Conservation (phyloP, 2,113 vertebrate species). For the Lamprologus sp. region DNA sequence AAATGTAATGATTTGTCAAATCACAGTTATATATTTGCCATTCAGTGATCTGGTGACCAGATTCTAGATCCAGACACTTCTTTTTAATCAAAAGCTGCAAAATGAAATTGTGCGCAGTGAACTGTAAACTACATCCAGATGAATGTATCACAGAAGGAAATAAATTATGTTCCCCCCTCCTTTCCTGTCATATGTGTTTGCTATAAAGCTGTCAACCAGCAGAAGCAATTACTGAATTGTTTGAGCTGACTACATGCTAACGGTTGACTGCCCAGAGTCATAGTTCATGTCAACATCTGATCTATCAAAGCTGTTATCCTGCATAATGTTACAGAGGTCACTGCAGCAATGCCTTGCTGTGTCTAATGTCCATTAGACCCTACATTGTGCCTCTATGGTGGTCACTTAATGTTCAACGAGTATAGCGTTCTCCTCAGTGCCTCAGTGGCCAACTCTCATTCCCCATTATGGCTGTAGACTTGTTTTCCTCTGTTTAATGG, state of each 20-base stretch:
- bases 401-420: not conserved
- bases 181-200: constrained; percentile 26
- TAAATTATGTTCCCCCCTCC: constrained; percentile 5
- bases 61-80: not conserved
- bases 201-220: constrained; percentile 47
- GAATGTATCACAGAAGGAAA: constrained; percentile 21
- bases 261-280: not conserved
- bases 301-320: constrained; percentile 10
- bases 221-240: constrained; percentile 45
- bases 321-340: not conserved
- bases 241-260: not conserved
- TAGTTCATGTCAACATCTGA: constrained; percentile 8
- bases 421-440: not conserved
- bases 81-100: constrained; percentile 39
- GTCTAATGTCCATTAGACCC: not conserved
- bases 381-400: not conserved
- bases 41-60: not conserved
- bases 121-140: constrained; percentile 26
- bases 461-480: not conserved
- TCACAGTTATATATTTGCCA: constrained; percentile 5
- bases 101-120: constrained; percentile 15
- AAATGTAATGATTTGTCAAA: constrained; percentile 29
- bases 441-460: not conserved
- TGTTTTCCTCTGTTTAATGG: constrained; percentile 7
- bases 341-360: not conserved